These are phyloP conservation scores for Perdita meconis DNA, from an alignment of 2,888 invertebrate species.

Conservation along the genomic window DNA sequence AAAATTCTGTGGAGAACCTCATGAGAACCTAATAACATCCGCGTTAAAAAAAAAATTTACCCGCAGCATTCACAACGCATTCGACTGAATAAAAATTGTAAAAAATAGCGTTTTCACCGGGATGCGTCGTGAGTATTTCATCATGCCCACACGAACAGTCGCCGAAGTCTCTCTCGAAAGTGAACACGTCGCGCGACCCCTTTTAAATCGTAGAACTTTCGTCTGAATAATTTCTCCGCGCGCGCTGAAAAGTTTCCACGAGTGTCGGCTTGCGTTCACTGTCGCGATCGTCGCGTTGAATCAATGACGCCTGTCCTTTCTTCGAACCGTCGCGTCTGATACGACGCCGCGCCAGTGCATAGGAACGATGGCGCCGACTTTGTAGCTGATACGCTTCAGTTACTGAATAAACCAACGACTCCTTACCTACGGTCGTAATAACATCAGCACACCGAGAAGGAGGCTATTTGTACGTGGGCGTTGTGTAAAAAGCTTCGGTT, in stretches of 20 bases:
- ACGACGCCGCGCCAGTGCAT: neutral
- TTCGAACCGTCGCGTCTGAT: constrained; percentile 4
- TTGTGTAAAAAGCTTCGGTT: neutral
- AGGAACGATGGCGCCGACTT: neutral
- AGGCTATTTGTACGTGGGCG: neutral
- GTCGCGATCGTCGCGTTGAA: constrained; percentile 41
- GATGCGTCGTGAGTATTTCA: no score
- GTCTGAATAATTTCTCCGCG: constrained; percentile 68
- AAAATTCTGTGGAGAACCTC: no score
- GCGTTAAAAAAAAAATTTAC: no score
- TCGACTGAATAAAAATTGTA: no score
- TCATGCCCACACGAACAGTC: constrained; percentile 29
- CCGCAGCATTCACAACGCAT: no score
- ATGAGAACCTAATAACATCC: no score
- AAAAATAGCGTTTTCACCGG: no score
- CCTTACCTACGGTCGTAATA: neutral
- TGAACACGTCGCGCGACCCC: constrained; percentile 65
- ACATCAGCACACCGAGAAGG: neutral
- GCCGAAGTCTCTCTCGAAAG: constrained; percentile 61
- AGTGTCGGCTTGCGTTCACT: constrained; percentile 35
- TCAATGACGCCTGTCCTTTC: constrained; percentile 30
- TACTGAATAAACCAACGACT: constrained; percentile 26
- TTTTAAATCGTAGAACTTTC: constrained; percentile 68
- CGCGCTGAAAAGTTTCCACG: constrained; percentile 46
- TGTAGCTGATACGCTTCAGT: neutral